Evolutionary conservation across 2,113 vertebrate species (phyloP).

Genomic region (Nerophis lumbriciformis): DNA sequence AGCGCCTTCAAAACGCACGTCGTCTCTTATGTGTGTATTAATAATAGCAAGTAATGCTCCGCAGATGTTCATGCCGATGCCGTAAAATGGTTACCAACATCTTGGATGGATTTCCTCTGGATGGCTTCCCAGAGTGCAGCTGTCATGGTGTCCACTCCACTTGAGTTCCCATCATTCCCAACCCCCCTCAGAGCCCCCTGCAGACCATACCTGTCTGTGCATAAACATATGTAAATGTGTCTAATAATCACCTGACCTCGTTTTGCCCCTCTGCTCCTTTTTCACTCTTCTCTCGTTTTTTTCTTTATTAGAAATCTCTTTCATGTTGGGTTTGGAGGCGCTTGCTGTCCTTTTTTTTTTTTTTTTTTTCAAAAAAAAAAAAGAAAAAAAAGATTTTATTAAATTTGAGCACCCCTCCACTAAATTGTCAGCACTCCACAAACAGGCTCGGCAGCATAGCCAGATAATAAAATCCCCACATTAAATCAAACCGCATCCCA

Average conservation of each 20-base stretch:
- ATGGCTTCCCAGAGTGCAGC: conserved; percentile 63
- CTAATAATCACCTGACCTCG: conserved; percentile 56
- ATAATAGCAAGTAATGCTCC: conserved; percentile 58
- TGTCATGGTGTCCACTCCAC: conserved; percentile 84
- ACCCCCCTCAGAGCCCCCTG: conserved; percentile 73
- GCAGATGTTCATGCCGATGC: conserved; percentile 58
- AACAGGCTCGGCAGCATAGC: conserved; percentile 6
- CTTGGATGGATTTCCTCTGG: conserved; percentile 62
- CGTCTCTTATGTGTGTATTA: conserved; percentile 63
- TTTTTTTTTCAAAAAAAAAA: conserved; percentile 9
- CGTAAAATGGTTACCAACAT: conserved; percentile 52
- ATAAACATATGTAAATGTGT: conserved; percentile 75
- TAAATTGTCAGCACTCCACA: conserved; percentile 31
- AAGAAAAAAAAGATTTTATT: conserved; percentile 8
- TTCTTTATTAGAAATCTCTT: conserved; percentile 57
- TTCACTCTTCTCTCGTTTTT: conserved; percentile 26
- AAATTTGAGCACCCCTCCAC: conserved; percentile 13
- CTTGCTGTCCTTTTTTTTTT: conserved; percentile 28
- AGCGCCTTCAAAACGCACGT: conserved; percentile 45
- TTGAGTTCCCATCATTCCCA: conserved; percentile 75
- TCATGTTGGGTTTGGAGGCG: conserved; percentile 67
- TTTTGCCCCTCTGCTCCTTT: conserved; percentile 41
- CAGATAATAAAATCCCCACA: conserved; percentile 36
- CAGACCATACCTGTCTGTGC: conserved; percentile 66
- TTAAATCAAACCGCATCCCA: conserved; percentile 30